These are phyloP conservation scores for Oostethus manadensis DNA, from an alignment of 2,113 vertebrate species.

Conservation along the genomic window DNA sequence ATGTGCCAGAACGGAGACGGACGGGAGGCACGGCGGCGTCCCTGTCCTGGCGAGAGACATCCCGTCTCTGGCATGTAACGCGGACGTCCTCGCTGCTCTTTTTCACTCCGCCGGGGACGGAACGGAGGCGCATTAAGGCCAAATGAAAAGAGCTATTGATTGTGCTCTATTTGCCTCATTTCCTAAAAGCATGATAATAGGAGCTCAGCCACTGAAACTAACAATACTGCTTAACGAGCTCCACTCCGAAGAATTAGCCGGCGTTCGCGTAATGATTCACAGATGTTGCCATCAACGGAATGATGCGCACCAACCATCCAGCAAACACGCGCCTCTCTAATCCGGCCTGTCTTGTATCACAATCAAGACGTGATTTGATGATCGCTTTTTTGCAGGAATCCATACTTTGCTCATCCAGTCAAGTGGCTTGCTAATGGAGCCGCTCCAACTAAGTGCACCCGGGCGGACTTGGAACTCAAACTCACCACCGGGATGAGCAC, in stretches of 20 bases:
- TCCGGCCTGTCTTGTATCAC: conserved; percentile 13
- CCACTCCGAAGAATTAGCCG: conserved; percentile 92
- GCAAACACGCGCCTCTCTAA: conserved; percentile 63
- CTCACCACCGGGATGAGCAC: no score
- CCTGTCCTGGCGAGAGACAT: conserved; percentile 94
- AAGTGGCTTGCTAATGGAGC: conserved; percentile 5
- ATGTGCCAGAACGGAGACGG: conserved; percentile 89
- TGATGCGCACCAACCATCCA: conserved; percentile 74
- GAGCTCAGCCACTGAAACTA: conserved; percentile 85
- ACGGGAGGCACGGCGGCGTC: conserved; percentile 93
- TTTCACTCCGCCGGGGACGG: conserved; percentile 64
- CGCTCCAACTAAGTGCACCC: neutral
- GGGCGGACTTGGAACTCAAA: neutral
- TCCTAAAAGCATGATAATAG: conserved; percentile 97
- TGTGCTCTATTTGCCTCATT: conserved; percentile 91
- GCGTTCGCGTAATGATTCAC: conserved; percentile 84
- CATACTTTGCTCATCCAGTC: neutral
- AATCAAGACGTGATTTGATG: conserved; percentile 87
- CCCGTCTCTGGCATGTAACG: conserved; percentile 91
- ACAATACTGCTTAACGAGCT: conserved; percentile 96
- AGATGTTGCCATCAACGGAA: conserved; percentile 84
- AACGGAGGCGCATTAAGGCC: conserved; percentile 85
- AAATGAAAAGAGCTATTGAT: conserved; percentile 99
- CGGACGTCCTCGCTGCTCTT: conserved; percentile 87
- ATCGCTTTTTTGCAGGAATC: conserved; percentile 70